These are phyloP conservation scores for fruit fly (Drosophila melanogaster) DNA, from an alignment of 1,140 invertebrate species.

Conservation along the genomic window Release_6_plus_ISO1_MT NT_037436.4:5291501-5292000, in stretches of 20 bases:
- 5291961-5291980: slow-evolving; percentile 39
- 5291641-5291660: slow-evolving; percentile 30
- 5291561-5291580: slow-evolving; percentile 49
- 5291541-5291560: slow-evolving; percentile 44
- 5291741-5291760: slow-evolving; percentile 12
- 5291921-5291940: slow-evolving; percentile 51
- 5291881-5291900: slow-evolving; percentile 3
- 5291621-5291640: background rate
- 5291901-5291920: slow-evolving; percentile 54
- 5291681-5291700: slow-evolving; percentile 67
- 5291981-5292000: slow-evolving; percentile 66
- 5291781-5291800: slow-evolving; percentile 77
- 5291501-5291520: slow-evolving; percentile 44
- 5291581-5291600: slow-evolving; percentile 46
- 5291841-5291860: slow-evolving; percentile 42
- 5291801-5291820: slow-evolving; percentile 65
- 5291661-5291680: slow-evolving; percentile 62
- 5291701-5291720: slow-evolving; percentile 36
- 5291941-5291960: slow-evolving; percentile 47
- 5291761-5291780: slow-evolving; percentile 54
- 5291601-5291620: background rate
- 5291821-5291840: slow-evolving; percentile 67
- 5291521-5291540: slow-evolving; percentile 16
- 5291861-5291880: slow-evolving; percentile 49
- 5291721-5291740: slow-evolving; percentile 10